Conservation (phyloP, 2,113 vertebrate genomes). For the Terrapene triunguis region DNA sequence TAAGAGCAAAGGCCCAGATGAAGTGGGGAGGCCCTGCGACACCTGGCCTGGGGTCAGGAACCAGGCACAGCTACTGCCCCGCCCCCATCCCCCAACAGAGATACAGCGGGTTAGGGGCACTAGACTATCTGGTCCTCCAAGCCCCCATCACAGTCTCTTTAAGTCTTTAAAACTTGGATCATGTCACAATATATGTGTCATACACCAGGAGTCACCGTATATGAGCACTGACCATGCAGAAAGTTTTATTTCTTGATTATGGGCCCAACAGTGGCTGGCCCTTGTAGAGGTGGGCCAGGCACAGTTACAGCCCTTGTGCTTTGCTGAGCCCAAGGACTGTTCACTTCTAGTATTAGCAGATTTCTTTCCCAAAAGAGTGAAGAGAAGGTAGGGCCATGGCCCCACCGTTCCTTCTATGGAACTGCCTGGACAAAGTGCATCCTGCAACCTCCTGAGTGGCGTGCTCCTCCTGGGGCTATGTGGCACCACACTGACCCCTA, state of each 20-base stretch:
- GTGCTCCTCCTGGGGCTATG: accelerated
- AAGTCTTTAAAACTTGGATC: neutral
- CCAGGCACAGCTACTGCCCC: too few relatives aligned
- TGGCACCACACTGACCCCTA: neutral
- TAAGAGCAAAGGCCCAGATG: too few relatives aligned
- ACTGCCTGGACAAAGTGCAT: neutral
- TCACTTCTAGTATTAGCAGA: neutral
- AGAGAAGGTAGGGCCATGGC: neutral
- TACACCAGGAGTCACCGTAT: neutral
- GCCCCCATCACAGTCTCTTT: neutral
- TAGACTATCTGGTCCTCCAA: too few relatives aligned
- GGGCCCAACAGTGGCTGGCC: neutral
- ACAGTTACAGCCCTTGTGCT: too few relatives aligned
- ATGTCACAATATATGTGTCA: neutral
- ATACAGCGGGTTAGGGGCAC: too few relatives aligned
- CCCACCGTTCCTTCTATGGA: neutral
- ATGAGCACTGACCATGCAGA: neutral
- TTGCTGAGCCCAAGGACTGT: neutral
- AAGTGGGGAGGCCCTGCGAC: too few relatives aligned
- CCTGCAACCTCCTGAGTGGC: too few relatives aligned
- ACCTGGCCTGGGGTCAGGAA: too few relatives aligned
- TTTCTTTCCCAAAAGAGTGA: neutral
- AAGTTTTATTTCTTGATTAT: neutral
- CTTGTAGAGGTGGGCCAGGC: neutral
- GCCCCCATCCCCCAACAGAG: too few relatives aligned